Conservation (phyloP, 2,888 invertebrate species). For the Tenodera sinensis region DNA sequence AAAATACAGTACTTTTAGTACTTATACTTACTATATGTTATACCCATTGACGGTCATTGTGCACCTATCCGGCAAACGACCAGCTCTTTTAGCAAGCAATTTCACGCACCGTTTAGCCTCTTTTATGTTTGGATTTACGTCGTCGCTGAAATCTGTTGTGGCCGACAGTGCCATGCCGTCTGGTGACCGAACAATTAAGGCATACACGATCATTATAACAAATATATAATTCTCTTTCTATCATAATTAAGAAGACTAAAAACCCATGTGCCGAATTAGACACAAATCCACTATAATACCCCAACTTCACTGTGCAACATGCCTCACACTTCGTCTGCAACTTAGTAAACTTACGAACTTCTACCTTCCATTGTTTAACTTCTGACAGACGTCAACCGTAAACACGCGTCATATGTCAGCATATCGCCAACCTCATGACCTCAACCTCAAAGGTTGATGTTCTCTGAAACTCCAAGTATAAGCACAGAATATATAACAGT, state of each 20-base stretch:
- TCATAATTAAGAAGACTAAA: neutral
- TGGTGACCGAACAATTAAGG: constrained; percentile 39
- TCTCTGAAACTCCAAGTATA: too few relatives aligned
- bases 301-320: neutral
- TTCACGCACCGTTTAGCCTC: constrained; percentile 41
- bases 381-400: too few relatives aligned
- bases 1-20: too few relatives aligned
- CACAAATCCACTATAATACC: neutral
- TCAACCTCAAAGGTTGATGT: too few relatives aligned
- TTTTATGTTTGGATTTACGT: constrained; percentile 39
- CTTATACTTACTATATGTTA: constrained; percentile 43
- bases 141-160: constrained; percentile 41
- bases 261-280: neutral
- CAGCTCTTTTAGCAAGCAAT: constrained; percentile 40
- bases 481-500: too few relatives aligned
- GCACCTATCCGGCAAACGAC: constrained; percentile 43
- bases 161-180: constrained; percentile 43
- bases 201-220: constrained; percentile 38
- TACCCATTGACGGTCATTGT: constrained; percentile 40
- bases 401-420: too few relatives aligned
- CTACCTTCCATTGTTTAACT: too few relatives aligned
- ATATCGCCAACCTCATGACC: too few relatives aligned
- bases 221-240: neutral
- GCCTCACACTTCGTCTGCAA: too few relatives aligned
- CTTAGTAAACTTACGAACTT: too few relatives aligned